Evolutionary conservation across 2,888 invertebrate genomes (phyloP).

Genomic region (Neocrepidodera transversa): DNA sequence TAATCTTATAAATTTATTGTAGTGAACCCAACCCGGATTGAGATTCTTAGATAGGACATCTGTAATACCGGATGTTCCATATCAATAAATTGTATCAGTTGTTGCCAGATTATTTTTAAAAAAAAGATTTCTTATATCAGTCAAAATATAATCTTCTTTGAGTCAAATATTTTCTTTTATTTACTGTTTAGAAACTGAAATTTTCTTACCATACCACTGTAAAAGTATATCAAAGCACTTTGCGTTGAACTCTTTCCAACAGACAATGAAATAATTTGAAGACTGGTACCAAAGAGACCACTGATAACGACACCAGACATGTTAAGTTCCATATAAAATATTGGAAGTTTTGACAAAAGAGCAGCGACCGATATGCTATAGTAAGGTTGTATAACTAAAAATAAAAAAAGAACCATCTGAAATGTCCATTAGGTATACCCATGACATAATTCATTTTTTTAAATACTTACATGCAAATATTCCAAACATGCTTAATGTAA

Average conservation of each 20-base stretch:
- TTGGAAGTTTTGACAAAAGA: slow-evolving; percentile 32
- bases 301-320: slow-evolving; percentile 32
- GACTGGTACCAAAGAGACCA: slow-evolving; percentile 26
- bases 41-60: no score
- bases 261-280: slow-evolving; percentile 36
- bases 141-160: no score
- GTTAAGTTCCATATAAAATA: slow-evolving; percentile 28
- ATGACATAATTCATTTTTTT: neutral
- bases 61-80: no score
- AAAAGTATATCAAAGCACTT: slow-evolving; percentile 40
- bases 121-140: no score
- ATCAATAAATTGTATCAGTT: no score
- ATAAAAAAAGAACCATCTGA: no score
- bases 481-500: slow-evolving; percentile 30
- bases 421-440: no score
- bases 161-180: no score
- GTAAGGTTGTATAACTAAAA: slow-evolving; percentile 13
- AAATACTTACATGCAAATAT: slow-evolving; percentile 31
- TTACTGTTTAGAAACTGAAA: no score
- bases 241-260: slow-evolving; percentile 33
- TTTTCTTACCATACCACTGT: slow-evolving; percentile 27
- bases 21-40: no score
- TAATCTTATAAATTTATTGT: no score
- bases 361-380: neutral
- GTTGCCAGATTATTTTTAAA: no score